These are phyloP conservation scores for Zootermopsis nevadensis DNA, from an alignment of 2,888 invertebrate genomes.

Conservation along the genomic window DNA sequence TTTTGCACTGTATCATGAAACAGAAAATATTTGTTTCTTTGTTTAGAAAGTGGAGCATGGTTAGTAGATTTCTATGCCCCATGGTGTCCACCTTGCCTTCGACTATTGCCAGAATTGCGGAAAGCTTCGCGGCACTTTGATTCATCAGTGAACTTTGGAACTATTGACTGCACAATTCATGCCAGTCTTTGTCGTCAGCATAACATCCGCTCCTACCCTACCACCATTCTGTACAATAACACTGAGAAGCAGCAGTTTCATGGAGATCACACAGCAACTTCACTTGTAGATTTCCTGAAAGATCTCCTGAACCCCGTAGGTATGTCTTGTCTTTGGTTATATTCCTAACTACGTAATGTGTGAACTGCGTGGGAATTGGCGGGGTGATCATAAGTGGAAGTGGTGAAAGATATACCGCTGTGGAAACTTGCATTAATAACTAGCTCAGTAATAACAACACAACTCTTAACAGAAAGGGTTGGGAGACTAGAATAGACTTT, in stretches of 20 bases:
- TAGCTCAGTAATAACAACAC: too few species aligned
- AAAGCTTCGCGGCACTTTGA: slow-evolving; percentile 70
- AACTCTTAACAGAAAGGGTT: too few species aligned
- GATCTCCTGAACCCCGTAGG: slow-evolving; percentile 68
- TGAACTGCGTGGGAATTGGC: too few species aligned
- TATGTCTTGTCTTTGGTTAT: slow-evolving; percentile 58
- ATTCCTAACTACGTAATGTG: too few species aligned
- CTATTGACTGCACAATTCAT: slow-evolving; percentile 76
- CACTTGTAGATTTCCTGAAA: slow-evolving; percentile 74
- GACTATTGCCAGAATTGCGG: slow-evolving; percentile 75
- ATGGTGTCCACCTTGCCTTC: slow-evolving; percentile 82
- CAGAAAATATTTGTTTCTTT: background rate
- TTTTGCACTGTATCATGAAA: too few species aligned
- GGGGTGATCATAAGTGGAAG: too few species aligned
- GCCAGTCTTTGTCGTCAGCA: slow-evolving; percentile 68
- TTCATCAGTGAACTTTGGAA: slow-evolving; percentile 69
- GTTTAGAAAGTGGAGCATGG: slow-evolving; percentile 62
- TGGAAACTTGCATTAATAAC: too few species aligned
- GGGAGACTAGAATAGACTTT: too few species aligned
- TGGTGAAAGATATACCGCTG: too few species aligned
- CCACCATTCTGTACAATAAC: slow-evolving; percentile 74
- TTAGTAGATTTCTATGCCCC: slow-evolving; percentile 83
- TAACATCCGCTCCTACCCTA: slow-evolving; percentile 76
- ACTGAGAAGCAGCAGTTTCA: slow-evolving; percentile 67
- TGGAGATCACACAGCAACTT: slow-evolving; percentile 69